Conservation (phyloP, 2,888 invertebrate genomes). For the Anoncus sp. region DNA sequence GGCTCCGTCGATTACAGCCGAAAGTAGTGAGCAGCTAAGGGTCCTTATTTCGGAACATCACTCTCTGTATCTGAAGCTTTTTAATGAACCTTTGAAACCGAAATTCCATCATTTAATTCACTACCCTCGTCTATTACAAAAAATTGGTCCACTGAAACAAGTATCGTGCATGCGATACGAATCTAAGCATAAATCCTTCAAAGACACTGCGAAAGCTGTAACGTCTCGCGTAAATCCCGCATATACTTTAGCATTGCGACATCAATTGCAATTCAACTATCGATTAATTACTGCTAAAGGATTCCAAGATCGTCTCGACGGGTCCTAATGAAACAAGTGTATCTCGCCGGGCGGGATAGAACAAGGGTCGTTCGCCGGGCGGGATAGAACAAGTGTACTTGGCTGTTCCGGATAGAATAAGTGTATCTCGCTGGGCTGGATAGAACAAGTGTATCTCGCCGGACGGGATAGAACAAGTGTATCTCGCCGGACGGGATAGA, state of each 20-base stretch:
- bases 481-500: too few species aligned
- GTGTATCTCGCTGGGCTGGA: too few species aligned
- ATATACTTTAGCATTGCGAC: slow-evolving; percentile 34
- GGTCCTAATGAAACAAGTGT: too few species aligned
- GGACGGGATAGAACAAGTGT: too few species aligned
- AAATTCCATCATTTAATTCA: slow-evolving; percentile 27
- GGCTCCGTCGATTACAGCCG: not conserved
- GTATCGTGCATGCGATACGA: slow-evolving; percentile 26
- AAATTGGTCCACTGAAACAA: slow-evolving; percentile 26
- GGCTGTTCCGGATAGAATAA: too few species aligned
- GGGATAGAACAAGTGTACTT: too few species aligned
- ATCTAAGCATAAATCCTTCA: slow-evolving; percentile 31
- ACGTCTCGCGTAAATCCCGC: slow-evolving; percentile 34
- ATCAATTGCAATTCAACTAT: slow-evolving; percentile 34
- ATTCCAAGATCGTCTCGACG: slow-evolving; percentile 10
- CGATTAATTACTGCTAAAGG: slow-evolving; percentile 18
- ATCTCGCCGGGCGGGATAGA: too few species aligned
- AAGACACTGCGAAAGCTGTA: slow-evolving; percentile 15
- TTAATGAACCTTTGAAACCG: slow-evolving; percentile 16
- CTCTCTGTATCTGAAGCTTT: slow-evolving; percentile 32
- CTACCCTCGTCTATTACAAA: slow-evolving; percentile 9
- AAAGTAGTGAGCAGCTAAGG: slow-evolving; percentile 21
- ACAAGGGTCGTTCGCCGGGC: too few species aligned
- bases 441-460: too few species aligned
- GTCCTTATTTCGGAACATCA: slow-evolving; percentile 40